Evolutionary conservation across 2,797 vertebrate species (phyloP).

Genomic region (Rhynchotus rufescens): DNA sequence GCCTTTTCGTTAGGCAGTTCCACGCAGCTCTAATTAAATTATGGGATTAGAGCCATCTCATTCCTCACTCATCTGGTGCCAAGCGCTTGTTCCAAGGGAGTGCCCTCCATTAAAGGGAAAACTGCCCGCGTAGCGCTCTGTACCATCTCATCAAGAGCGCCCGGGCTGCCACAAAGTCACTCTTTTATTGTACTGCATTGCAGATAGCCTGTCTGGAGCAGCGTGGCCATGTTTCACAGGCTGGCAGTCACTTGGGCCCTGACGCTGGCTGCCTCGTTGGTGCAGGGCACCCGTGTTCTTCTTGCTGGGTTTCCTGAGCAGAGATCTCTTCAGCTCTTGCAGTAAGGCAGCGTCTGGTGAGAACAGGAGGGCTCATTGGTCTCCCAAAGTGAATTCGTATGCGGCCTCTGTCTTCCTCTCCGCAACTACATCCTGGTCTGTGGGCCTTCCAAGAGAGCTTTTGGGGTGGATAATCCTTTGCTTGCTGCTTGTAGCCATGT

Average conservation of each 20-base stretch:
- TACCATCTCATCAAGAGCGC: background rate
- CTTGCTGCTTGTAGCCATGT: background rate
- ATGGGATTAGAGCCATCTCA: slow-evolving; percentile 58
- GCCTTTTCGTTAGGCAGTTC: background rate
- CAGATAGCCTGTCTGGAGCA: background rate
- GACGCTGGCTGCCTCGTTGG: background rate
- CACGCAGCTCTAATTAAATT: slow-evolving; percentile 56
- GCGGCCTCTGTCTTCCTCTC: background rate
- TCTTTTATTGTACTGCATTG: slow-evolving; percentile 31
- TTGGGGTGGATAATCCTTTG: background rate
- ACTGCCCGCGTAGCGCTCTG: background rate
- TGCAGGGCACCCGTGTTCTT: too few species aligned
- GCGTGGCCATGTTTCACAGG: background rate
- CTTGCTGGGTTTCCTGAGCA: background rate
- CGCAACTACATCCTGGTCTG: background rate
- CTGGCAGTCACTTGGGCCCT: background rate
- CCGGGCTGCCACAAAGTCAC: background rate
- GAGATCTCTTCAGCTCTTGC: background rate
- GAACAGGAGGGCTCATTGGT: too few species aligned
- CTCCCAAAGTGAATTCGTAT: rapidly evolving
- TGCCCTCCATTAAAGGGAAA: slow-evolving; percentile 39
- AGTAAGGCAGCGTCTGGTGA: background rate
- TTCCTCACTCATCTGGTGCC: slow-evolving; percentile 55
- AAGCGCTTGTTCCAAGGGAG: slow-evolving; percentile 49
- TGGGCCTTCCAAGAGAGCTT: background rate